Base-by-base conservation (phyloP, 2,888 invertebrate species). In the Magallana nippona region DNA sequence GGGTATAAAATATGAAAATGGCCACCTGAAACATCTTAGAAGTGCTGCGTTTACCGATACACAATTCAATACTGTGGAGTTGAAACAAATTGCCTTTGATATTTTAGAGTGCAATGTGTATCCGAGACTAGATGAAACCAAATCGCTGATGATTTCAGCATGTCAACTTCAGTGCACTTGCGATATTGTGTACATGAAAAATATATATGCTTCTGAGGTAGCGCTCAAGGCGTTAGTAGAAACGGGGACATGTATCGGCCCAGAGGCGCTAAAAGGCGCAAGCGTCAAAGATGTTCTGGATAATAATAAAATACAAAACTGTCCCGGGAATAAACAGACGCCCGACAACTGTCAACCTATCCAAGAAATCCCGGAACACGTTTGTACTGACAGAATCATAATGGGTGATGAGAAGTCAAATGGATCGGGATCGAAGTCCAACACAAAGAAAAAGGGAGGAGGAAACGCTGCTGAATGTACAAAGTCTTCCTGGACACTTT, bases 141-240 rank as follows among this genome's bases (percentile, higher is more conserved):
- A 27, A 3, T 1, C n/a, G 15, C 13, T 17, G 13, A 17, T 22
- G 5, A 17, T 82, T 13, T 19, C 62, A 17, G 27, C 22, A 15
- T 71, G 55, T 19, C 10, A 11, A 56, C 63, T 82, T 27, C 22
- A 44, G 22, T 82, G 82, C 55, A 44, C 32, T n/a, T 82, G 82
- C 27, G 71, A 55, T 15, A 55, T 44, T 22, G 55, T 71, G 55
- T 82, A 71, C 71, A 55, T 82, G 63, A 55, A 55, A 55, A 22
- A n/a, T 10, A n/a, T 17, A 8, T 62, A 62, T 62, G 19, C 15
- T 1, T 15, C 19, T 1, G 19, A 19, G 8, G 11, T 57, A 27
- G 10, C 13, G 13, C 10, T 56, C 27, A 19, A 56, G 11, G 2
- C 11, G 15, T 44, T 56, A 22, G 15, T 79, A 0, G 22, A 57